Evolutionary conservation across 2,113 vertebrate genomes (phyloP).

Genomic region (Laticauda laticaudata): DNA sequence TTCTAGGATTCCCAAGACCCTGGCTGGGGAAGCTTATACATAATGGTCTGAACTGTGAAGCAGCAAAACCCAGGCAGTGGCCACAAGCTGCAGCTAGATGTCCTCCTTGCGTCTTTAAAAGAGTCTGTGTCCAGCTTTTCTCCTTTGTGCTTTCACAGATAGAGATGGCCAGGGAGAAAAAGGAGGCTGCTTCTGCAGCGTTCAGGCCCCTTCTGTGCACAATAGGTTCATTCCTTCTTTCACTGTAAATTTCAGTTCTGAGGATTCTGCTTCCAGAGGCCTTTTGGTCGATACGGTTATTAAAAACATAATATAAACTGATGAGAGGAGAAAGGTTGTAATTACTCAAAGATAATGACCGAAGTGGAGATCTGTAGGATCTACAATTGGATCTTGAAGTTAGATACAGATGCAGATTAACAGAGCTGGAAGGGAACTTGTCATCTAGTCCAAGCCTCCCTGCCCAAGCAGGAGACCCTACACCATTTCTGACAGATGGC

Average conservation of each 20-base stretch:
- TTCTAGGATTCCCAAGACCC: not conserved
- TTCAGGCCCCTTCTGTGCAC: constrained; percentile 41
- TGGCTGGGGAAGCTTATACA: not conserved
- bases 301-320: constrained; percentile 30
- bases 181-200: constrained; percentile 53
- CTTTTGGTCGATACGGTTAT: constrained; percentile 34
- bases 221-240: constrained; percentile 45
- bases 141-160: constrained; percentile 4
- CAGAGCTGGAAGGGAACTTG: too few relatives aligned
- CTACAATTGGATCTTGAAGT: not conserved
- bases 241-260: constrained; percentile 51
- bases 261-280: constrained; percentile 34
- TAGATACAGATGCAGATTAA: too few relatives aligned
- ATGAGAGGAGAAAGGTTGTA: constrained; percentile 9
- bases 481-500: too few relatives aligned
- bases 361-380: not conserved
- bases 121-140: not conserved
- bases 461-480: too few relatives aligned
- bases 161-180: constrained; percentile 8
- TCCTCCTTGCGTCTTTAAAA: constrained; percentile 70
- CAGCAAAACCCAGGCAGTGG: constrained; percentile 21
- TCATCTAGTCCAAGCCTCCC: too few relatives aligned
- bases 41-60: too few relatives aligned
- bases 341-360: not conserved
- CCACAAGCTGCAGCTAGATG: constrained; percentile 66